phyloP scores from a whole-genome alignment of 1,140 invertebrate genomes.

The Leptopilina clavipes region DNA sequence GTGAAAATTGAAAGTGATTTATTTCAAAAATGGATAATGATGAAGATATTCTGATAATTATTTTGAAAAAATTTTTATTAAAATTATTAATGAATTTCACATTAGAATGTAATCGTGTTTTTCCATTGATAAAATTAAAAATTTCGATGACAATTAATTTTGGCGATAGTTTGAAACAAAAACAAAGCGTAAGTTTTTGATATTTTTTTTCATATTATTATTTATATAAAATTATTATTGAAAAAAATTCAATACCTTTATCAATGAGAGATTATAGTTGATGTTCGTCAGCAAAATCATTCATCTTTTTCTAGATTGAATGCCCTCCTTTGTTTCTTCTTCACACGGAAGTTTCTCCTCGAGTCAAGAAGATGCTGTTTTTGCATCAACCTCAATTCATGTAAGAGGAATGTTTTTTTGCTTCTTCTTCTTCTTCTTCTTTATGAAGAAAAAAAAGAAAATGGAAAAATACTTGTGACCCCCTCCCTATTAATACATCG shows the following conservation, averaged over 20 bases:
- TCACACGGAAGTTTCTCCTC: constrained; percentile 17
- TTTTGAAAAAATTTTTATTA: not conserved
- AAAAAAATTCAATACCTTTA: no score
- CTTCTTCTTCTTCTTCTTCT: not conserved
- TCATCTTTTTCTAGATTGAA: constrained; percentile 5
- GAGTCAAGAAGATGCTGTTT: not conserved
- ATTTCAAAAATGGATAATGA: no score
- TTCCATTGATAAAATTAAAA: not conserved
- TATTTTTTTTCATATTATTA: no score
- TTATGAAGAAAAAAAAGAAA: not conserved
- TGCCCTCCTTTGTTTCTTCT: constrained; percentile 6
- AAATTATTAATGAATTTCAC: not conserved
- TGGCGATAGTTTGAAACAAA: not conserved
- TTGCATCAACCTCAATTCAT: not conserved
- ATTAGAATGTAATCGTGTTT: not conserved
- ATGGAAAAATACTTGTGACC: no score
- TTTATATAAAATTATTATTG: no score
- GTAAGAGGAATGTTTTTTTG: no score
- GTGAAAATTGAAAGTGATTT: not conserved
- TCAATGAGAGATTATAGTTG: not conserved
- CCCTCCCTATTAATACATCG: not conserved
- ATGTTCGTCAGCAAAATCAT: constrained; percentile 17
- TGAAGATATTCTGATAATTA: no score
- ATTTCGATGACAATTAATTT: not conserved
- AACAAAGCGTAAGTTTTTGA: not conserved